phyloP scores from a whole-genome alignment of 2,797 vertebrate genomes.

The Pseudopleuronectes americanus region DNA sequence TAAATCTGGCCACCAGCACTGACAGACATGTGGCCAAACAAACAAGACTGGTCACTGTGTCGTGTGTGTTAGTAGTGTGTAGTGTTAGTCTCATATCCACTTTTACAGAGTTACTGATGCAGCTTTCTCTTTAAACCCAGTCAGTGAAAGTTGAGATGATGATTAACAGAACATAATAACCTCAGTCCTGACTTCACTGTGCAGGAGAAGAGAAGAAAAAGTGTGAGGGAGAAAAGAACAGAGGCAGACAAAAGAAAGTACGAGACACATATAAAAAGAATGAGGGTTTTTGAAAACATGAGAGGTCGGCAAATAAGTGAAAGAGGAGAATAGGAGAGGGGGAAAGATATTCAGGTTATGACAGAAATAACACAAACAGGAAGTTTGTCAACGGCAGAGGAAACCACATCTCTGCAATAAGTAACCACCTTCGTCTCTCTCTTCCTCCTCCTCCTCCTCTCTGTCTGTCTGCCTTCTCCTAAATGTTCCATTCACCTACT shows the following conservation, averaged over 20 bases:
- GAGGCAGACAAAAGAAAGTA: neutral
- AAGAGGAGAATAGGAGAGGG: conserved; percentile 13
- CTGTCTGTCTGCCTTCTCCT: conserved; percentile 16
- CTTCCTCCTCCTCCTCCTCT: conserved; percentile 41
- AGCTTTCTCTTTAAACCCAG: no score
- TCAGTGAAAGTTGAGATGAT: no score
- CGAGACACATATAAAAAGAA: neutral
- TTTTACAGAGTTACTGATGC: no score
- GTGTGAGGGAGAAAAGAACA: no score
- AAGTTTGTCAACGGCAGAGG: conserved; percentile 78
- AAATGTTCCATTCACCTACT: conserved; percentile 37
- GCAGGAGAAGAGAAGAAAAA: no score
- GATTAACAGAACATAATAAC: no score
- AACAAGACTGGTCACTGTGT: no score
- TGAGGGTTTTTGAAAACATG: neutral
- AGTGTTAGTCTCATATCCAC: no score
- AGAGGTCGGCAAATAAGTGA: neutral
- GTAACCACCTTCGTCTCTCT: conserved; percentile 53
- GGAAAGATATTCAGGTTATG: conserved; percentile 17
- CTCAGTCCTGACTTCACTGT: no score
- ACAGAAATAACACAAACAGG: conserved; percentile 79
- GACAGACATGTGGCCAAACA: no score
- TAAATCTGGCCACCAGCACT: neutral
- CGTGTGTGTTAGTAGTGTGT: no score
- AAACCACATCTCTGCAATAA: conserved; percentile 78